A percentile compares a stretch with the other conserved stretches of the same genome.
phyloP scores from a whole-genome alignment of 2,888 invertebrate genomes.

The Epirrhoe tristata region DNA sequence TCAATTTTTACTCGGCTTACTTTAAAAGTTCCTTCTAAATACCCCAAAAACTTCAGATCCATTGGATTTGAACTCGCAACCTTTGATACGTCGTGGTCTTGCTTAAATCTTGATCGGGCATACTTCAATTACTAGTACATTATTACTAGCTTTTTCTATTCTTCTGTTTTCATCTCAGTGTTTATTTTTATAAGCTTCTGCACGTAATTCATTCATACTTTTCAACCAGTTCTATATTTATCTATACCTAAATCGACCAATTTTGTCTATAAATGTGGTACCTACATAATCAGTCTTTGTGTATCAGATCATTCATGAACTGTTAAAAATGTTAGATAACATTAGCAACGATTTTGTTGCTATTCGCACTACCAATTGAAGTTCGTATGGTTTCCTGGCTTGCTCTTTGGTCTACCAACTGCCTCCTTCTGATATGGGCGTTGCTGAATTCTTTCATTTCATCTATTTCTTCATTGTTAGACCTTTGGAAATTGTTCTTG shows the following conservation, averaged over 20 bases:
- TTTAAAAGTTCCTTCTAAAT: too few species aligned
- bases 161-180: too few species aligned
- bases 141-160: too few species aligned
- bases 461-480: conserved; percentile 44
- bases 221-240: neutral
- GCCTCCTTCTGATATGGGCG: conserved; percentile 47
- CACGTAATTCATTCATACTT: neutral
- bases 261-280: neutral
- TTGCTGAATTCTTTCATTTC: conserved; percentile 48
- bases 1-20: too few species aligned
- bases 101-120: too few species aligned
- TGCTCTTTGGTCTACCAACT: conserved; percentile 52
- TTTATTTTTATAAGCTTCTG: neutral
- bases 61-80: too few species aligned
- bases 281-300: conserved; percentile 11
- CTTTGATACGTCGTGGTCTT: too few species aligned
- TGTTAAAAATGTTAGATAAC: neutral
- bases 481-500: conserved; percentile 55
- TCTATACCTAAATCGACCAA: neutral
- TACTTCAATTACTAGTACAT: too few species aligned
- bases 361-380: conserved; percentile 48
- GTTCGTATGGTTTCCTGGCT: conserved; percentile 65
- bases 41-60: too few species aligned
- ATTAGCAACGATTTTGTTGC: conserved; percentile 38
- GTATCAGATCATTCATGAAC: neutral